phyloP scores from a whole-genome alignment of 2,888 invertebrate species.

The Ethmia dodecea region DNA sequence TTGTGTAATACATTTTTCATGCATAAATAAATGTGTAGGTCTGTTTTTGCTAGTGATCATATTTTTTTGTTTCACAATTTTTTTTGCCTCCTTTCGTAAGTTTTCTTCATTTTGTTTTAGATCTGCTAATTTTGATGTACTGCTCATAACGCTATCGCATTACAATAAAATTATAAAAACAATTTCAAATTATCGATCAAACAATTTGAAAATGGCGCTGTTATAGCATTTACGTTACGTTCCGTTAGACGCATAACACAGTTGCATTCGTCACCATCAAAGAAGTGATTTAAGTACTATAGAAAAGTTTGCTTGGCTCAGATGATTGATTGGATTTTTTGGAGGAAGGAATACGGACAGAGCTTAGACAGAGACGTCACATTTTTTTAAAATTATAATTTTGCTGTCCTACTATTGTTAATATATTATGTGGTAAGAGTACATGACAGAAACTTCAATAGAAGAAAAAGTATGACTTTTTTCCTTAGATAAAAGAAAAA shows the following conservation, averaged over 20 bases:
- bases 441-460: no score
- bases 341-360: no score
- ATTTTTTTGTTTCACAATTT: conserved; percentile 43
- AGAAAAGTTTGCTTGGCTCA: no score
- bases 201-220: conserved; percentile 44
- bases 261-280: no score
- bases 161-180: conserved; percentile 5
- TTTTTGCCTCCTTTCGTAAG: conserved; percentile 56
- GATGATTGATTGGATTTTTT: no score
- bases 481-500: no score
- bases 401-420: no score
- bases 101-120: conserved; percentile 43
- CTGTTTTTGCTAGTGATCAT: conserved; percentile 40
- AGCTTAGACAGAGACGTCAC: no score
- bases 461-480: no score
- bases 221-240: conserved; percentile 1
- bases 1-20: conserved; percentile 73
- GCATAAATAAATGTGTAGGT: conserved; percentile 74
- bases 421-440: no score
- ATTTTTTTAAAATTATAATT: no score
- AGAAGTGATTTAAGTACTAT: no score
- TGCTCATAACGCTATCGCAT: conserved; percentile 23
- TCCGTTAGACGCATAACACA: conserved; percentile 1
- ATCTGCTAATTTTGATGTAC: conserved; percentile 24
- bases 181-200: conserved; percentile 28